phyloP scores from a whole-genome alignment of 2,797 vertebrate genomes.

The Neosilurus mollespiculum region DNA sequence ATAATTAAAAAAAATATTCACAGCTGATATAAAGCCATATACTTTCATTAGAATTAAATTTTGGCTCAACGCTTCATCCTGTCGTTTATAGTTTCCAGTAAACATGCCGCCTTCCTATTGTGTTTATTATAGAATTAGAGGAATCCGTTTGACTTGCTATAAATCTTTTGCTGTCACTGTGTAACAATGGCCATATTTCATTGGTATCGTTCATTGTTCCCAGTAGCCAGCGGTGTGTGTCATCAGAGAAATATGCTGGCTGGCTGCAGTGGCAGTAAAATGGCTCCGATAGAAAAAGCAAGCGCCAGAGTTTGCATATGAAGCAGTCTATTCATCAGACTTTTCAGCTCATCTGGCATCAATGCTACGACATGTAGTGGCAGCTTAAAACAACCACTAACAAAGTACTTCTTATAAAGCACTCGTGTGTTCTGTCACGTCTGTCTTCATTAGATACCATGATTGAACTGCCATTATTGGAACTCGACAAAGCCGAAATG shows the following conservation, averaged over 20 bases:
- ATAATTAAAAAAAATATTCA: background rate
- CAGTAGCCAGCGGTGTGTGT: constrained; percentile 34
- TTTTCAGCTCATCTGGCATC: constrained; percentile 11
- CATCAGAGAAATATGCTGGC: constrained; percentile 35
- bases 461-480: constrained; percentile 3
- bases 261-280: constrained; percentile 21
- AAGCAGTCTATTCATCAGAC: constrained; percentile 37
- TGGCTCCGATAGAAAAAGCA: constrained; percentile 4
- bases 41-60: background rate
- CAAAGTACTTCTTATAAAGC: background rate
- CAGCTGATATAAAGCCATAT: background rate
- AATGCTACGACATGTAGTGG: background rate
- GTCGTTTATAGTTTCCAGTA: constrained; percentile 2
- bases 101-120: background rate
- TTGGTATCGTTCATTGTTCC: constrained; percentile 37
- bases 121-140: constrained; percentile 9
- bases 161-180: constrained; percentile 27
- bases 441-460: background rate
- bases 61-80: constrained; percentile 1
- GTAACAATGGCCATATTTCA: constrained; percentile 40
- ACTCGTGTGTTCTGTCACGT: background rate
- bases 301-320: constrained; percentile 4
- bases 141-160: background rate
- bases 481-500: constrained; percentile 18
- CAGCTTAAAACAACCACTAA: background rate